Conservation (phyloP, 2,797 vertebrate genomes). For the Pipistrellus kuhlii region DNA sequence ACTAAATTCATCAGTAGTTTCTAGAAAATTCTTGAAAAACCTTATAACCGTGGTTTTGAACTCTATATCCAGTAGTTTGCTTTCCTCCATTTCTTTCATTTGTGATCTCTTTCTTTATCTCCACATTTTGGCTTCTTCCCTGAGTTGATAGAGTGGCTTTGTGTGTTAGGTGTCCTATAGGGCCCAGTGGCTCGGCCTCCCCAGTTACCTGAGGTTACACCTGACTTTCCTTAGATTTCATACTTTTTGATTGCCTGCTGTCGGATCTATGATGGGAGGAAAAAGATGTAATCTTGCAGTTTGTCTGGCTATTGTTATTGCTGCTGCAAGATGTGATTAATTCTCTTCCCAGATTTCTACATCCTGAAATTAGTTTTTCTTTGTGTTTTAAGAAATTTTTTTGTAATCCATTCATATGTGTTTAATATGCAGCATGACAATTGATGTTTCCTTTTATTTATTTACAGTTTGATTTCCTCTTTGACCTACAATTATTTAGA, state of each 20-base stretch:
- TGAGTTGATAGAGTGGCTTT: no score
- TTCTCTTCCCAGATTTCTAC: slow-evolving; percentile 31
- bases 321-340: not conserved
- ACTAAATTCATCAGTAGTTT: no score
- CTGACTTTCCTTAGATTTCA: slow-evolving; percentile 14
- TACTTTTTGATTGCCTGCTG: not conserved
- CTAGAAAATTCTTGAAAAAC: no score
- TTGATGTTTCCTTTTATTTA: slow-evolving; percentile 38
- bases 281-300: slow-evolving; percentile 44
- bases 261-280: slow-evolving; percentile 16
- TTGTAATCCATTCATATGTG: not conserved
- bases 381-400: slow-evolving; percentile 43
- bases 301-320: slow-evolving; percentile 1
- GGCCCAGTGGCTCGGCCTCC: no score
- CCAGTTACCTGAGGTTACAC: not conserved
- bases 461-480: slow-evolving; percentile 39
- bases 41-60: no score
- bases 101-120: no score
- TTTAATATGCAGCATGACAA: slow-evolving; percentile 29
- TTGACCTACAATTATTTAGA: slow-evolving; percentile 39
- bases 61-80: no score
- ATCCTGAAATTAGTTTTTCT: slow-evolving; percentile 56
- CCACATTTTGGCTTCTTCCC: no score
- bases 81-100: no score
- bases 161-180: no score